Evolutionary conservation across 2,888 invertebrate genomes (phyloP), one percentile per base, ranked within the genome.

Genomic region (Nemoura dubitans): DNA sequence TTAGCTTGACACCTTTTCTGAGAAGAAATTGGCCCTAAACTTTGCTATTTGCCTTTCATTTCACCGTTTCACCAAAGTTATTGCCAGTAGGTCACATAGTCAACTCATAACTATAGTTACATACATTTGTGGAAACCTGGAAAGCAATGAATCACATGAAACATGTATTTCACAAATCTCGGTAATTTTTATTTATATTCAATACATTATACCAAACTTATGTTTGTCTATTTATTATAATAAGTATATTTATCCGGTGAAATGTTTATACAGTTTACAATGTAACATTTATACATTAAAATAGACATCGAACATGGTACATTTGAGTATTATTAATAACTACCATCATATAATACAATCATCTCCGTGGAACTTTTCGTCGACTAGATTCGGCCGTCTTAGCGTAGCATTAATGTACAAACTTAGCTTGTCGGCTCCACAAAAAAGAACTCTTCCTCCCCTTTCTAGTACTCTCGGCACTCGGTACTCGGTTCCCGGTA

Each of bases 231-330:
- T 85, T 87, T 86, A 29, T 82, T 84, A 82, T 77, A 87, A 88
- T 88, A 91, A 91, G 91, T 14, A 59, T 59, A 59, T 59, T 59
- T 59, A 59, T 59, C 59, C 59, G n/a, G 21, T 59, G 59, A 59
- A 59, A 59, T 59, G 21, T 59, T 59, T 59, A 59, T 59, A 59
- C 59, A 59, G 59, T 59, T 59, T 90, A 89, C 90, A 91, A 91
- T 91, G 91, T 91, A 91, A 91, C 91, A 91, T 91, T 91, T 91
- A 91, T 91, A 90, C 90, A 90, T 90, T 86, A 88, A 88, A 88
- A 88, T 87, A 86, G 59, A 59, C 87, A 88, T 87, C 78, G 87
- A 86, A 43, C 86, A 14, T 10, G 59, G 16, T 59, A 21, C 59
- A 2, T 1, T 3, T 3, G 14, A 21, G 3, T 21, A 7, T 59